These are phyloP conservation scores for Hylia prasina DNA, from an alignment of 2,113 vertebrate species.

Conservation along the genomic window DNA sequence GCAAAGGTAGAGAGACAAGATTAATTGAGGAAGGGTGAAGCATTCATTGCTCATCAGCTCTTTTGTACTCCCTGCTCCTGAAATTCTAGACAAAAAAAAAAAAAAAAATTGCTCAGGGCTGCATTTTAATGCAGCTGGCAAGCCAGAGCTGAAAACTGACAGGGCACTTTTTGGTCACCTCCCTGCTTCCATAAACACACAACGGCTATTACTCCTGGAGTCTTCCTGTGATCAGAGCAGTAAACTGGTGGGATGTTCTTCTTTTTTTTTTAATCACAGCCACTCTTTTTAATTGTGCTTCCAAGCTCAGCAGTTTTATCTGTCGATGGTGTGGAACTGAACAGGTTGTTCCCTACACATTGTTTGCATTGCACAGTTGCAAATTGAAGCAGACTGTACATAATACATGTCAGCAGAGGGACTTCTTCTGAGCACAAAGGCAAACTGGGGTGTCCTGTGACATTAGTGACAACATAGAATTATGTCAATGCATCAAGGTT, in stretches of 20 bases:
- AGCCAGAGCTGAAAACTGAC: conserved; percentile 68
- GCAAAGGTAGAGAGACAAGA: conserved; percentile 97
- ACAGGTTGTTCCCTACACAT: not conserved
- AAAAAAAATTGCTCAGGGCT: conserved; percentile 61
- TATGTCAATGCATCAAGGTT: not conserved
- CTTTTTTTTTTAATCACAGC: not conserved
- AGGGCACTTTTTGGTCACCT: conserved; percentile 74
- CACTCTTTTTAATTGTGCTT: conserved; percentile 39
- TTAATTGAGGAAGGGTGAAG: conserved; percentile 94
- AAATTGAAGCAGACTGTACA: conserved; percentile 7
- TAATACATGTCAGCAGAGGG: conserved; percentile 24
- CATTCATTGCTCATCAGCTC: conserved; percentile 94
- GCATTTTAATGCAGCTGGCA: conserved; percentile 74
- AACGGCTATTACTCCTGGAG: conserved; percentile 12
- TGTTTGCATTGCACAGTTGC: conserved; percentile 39
- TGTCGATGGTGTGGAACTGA: not conserved
- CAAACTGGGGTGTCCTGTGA: not conserved
- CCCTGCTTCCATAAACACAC: conserved; percentile 49
- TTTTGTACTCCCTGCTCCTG: conserved; percentile 77
- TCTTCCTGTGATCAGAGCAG: conserved; percentile 1
- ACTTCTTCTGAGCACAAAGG: not conserved
- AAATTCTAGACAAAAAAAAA: conserved; percentile 72
- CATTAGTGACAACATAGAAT: conserved; percentile 8
- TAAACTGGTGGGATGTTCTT: conserved; percentile 1
- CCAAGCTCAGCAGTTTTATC: not conserved